Percentiles rank a stretch among this genome's conserved stretches.
Conservation (phyloP, 2,888 invertebrate genomes). For the Hetaerina titia region DNA sequence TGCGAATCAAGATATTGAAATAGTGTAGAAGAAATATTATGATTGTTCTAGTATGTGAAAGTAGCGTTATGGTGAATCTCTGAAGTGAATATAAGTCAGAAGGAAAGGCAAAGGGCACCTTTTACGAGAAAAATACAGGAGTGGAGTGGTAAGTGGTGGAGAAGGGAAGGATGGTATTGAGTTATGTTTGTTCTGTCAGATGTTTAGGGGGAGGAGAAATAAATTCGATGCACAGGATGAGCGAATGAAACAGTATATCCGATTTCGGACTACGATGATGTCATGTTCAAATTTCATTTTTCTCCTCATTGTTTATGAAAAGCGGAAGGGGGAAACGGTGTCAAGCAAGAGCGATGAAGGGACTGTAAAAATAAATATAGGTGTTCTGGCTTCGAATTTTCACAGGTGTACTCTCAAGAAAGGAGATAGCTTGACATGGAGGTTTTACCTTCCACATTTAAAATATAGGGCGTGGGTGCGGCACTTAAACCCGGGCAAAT, state of each 20-base stretch:
- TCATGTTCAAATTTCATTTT: not conserved
- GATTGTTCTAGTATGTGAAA: no score
- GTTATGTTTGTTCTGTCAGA: no score
- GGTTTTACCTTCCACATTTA: not conserved
- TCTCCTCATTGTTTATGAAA: no score
- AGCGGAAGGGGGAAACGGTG: no score
- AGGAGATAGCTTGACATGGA: not conserved
- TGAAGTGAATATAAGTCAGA: not conserved
- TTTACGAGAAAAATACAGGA: not conserved
- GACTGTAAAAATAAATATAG: no score
- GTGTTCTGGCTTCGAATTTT: not conserved
- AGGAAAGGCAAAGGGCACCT: not conserved
- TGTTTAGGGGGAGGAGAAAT: not conserved
- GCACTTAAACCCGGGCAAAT: no score
- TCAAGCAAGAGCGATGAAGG: no score
- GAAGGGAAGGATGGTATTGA: not conserved
- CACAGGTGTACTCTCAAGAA: accelerated
- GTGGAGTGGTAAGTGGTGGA: not conserved
- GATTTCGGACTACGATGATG: not conserved
- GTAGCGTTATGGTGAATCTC: not conserved
- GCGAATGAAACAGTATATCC: not conserved
- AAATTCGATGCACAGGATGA: not conserved
- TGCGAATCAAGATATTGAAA: no score
- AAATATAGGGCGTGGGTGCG: not conserved
- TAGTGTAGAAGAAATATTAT: no score